Evolutionary conservation across 2,888 invertebrate species (phyloP).

Genomic region (Trilocha varians): DNA sequence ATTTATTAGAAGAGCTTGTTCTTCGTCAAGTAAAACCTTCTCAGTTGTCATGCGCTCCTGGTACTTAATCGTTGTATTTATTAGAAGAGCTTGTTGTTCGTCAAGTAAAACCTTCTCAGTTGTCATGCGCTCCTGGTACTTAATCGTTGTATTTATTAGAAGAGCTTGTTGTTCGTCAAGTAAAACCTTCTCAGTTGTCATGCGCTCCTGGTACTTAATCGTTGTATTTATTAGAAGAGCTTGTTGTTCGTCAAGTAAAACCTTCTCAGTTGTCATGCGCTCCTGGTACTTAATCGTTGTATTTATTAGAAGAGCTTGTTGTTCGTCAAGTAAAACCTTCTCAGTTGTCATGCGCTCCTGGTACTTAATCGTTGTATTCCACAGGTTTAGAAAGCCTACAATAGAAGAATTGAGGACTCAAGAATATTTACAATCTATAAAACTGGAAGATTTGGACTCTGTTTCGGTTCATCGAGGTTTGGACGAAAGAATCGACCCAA

Average conservation of each 20-base stretch:
- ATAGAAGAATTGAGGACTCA: conserved; percentile 79
- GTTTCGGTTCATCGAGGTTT: conserved; percentile 87
- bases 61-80: neutral
- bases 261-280: neutral
- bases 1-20: neutral
- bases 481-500: conserved; percentile 60
- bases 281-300: neutral
- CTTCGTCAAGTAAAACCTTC: neutral
- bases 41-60: neutral
- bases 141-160: neutral
- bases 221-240: conserved; percentile 55
- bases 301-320: conserved; percentile 77
- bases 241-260: conserved; percentile 88
- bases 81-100: conserved; percentile 83
- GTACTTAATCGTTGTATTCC: conserved; percentile 2
- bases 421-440: conserved; percentile 78
- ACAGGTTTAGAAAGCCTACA: conserved; percentile 84
- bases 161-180: conserved; percentile 90
- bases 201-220: neutral
- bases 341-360: neutral
- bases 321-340: conserved; percentile 81
- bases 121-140: too few species aligned
- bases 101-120: conserved; percentile 73
- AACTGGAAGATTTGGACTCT: conserved; percentile 75
- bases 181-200: conserved; percentile 44